Evolutionary conservation across 1,140 invertebrate species (phyloP), one percentile per base, ranked within the genome.

Genomic region (Aleiodes sp.): DNA sequence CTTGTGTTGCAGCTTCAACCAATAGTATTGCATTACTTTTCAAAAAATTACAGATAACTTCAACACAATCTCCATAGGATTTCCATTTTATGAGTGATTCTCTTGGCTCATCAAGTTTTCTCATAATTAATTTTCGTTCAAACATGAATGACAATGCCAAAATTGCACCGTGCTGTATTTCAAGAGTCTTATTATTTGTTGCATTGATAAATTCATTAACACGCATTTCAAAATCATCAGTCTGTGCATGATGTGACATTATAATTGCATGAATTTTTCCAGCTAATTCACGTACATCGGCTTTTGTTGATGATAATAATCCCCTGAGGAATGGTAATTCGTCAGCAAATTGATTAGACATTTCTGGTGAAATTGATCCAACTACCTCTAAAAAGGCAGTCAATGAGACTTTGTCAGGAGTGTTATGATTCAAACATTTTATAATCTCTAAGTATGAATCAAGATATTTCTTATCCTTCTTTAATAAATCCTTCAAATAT

Each of bases 351-450:
- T 89, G 83, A 10, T 87, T 76, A 4, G 90, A 84, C 74, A 92
- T 86, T 46, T 88, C 82, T 39, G 89, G 84, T 1, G 91, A 89
- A 43, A 90, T 87, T 73, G 91, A 91, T 6, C 93, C 92, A 24
- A 94, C 86, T 12, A 93, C 84, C 84, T 94, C 93, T 52, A 94
- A 80, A 72, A 94, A 85, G 73, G 91, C 93, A 71, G 90, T 90
- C 68, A 95, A 80, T 0, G 92, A 86, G 78, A 90, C 87, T 64
- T n/a, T 71, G 90, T 89, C 88, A 81, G 88, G 86, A 80, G 87
- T 88, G 37, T 88, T 88, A 63, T 87, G 87, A 66, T 93, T 81
- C 16, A 93, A 77, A 24, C 90, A 84, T 57, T 89, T 88, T 70
- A 93, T 87, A 79, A 94, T 89, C 59, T 88, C 85, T 1, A 91